phyloP scores from a whole-genome alignment of 2,888 invertebrate species.

The Brenthis daphne region DNA sequence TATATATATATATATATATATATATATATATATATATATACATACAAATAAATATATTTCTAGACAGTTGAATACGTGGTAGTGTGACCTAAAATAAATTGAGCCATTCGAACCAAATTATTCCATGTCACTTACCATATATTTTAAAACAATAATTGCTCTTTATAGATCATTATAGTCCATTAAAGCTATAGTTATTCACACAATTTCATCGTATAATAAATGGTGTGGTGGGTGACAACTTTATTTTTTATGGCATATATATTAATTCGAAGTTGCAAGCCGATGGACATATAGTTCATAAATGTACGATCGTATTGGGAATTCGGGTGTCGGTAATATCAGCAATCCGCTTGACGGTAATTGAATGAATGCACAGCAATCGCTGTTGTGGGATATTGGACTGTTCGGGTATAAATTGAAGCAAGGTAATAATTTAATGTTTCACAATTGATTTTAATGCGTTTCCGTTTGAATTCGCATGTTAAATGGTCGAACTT shows the following conservation, averaged over 20 bases:
- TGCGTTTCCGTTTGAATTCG: too few species aligned
- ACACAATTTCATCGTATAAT: slow-evolving; percentile 47
- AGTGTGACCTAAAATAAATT: too few species aligned
- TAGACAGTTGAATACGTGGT: too few species aligned
- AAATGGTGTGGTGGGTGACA: slow-evolving; percentile 53
- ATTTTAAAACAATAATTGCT: slow-evolving; percentile 13
- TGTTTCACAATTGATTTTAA: too few species aligned
- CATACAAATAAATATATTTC: too few species aligned
- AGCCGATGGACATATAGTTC: slow-evolving; percentile 46
- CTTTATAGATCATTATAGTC: slow-evolving; percentile 10
- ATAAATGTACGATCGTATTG: slow-evolving; percentile 55
- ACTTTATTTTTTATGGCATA: slow-evolving; percentile 56
- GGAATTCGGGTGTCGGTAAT: slow-evolving; percentile 52
- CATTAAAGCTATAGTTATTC: slow-evolving; percentile 22
- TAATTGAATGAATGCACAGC: slow-evolving; percentile 74
- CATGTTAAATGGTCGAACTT: too few species aligned
- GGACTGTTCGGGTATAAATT: slow-evolving; percentile 52
- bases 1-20: too few species aligned
- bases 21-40: too few species aligned
- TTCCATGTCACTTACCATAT: slow-evolving; percentile 13
- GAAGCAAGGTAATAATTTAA: too few species aligned
- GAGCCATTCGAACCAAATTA: not conserved
- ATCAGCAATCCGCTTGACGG: slow-evolving; percentile 59
- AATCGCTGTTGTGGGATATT: slow-evolving; percentile 61
- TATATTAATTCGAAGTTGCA: slow-evolving; percentile 58